Evolutionary conservation across 2,113 vertebrate genomes (phyloP).

Genomic region (Ondatra zibethicus): DNA sequence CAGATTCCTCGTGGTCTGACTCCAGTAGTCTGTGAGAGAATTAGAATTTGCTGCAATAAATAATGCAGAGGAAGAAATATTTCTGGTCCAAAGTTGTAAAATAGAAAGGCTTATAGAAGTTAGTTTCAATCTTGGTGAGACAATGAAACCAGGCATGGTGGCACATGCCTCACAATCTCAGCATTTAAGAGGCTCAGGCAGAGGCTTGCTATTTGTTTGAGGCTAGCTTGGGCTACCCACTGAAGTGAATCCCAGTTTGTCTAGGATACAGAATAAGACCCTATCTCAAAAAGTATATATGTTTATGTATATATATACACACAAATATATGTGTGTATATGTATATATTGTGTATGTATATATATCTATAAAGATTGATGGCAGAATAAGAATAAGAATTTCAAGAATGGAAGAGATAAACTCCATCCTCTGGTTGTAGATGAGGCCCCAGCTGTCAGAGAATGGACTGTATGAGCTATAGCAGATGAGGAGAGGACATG

Average conservation of each 20-base stretch:
- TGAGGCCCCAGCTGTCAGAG: not conserved
- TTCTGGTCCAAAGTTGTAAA: not conserved
- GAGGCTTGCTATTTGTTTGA: not conserved
- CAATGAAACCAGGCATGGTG: not conserved
- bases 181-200: not conserved
- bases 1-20: not conserved
- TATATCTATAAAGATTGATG: not conserved
- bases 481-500: not conserved
- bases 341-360: not conserved
- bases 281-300: not conserved
- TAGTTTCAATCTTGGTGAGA: not conserved
- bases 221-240: not conserved
- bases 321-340: not conserved
- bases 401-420: not conserved
- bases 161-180: not conserved
- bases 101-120: not conserved
- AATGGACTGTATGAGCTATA: not conserved
- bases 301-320: too few relatives aligned
- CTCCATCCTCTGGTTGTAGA: not conserved
- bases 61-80: conserved; percentile 7
- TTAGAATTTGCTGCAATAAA: conserved; percentile 5
- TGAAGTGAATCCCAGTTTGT: not conserved
- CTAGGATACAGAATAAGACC: not conserved
- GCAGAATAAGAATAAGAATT: not conserved
- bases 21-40: not conserved